These are phyloP conservation scores for Phorcus lineatus DNA, from an alignment of 2,888 invertebrate genomes.

Conservation along the genomic window DNA sequence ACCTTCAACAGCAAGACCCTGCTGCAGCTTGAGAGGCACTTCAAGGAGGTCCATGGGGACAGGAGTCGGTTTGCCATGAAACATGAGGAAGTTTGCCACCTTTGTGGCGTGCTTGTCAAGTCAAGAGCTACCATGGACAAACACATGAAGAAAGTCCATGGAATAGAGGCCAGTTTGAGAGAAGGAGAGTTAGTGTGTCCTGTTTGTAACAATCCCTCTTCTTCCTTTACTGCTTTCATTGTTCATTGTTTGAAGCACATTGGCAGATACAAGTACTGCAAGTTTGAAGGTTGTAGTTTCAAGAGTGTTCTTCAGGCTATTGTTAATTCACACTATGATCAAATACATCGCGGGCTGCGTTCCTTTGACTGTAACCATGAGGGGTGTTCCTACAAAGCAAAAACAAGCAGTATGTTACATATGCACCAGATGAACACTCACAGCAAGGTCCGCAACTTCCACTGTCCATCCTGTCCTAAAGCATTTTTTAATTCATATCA, in stretches of 20 bases:
- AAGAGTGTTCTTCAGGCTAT: not conserved
- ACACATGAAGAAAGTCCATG: not conserved
- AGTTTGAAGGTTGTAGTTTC: not conserved
- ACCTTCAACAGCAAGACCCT: not conserved
- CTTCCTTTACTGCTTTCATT: not conserved
- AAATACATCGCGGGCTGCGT: not conserved
- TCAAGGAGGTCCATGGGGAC: not conserved
- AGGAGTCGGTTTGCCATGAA: too few relatives aligned
- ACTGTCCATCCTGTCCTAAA: not conserved
- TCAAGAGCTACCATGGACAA: not conserved
- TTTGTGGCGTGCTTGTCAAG: not conserved
- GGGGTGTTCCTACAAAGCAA: not conserved
- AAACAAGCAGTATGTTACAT: not conserved
- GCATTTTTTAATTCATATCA: not conserved
- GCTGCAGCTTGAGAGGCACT: not conserved
- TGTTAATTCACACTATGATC: not conserved
- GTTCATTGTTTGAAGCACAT: not conserved
- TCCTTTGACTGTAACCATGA: not conserved
- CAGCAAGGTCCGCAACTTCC: not conserved
- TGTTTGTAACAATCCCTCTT: not conserved
- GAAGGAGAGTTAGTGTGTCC: not conserved
- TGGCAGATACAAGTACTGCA: not conserved
- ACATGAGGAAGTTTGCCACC: not conserved
- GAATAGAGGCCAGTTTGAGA: not conserved
- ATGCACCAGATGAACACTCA: not conserved